These are phyloP conservation scores for Candidula unifasciata DNA, from an alignment of 2,888 invertebrate species.

Conservation along the genomic window DNA sequence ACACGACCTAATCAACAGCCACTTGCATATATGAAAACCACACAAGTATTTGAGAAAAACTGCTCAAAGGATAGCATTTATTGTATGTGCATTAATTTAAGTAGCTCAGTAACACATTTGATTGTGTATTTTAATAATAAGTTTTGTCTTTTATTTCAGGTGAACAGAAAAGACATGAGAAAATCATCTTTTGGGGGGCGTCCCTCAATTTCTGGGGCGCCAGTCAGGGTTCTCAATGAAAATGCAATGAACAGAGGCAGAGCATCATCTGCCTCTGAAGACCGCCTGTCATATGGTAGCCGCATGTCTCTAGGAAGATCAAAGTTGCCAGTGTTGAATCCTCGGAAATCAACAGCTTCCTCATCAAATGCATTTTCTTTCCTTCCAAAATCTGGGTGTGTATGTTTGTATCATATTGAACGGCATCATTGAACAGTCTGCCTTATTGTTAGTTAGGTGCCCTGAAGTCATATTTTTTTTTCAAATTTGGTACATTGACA, in stretches of 20 bases:
- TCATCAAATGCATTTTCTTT: slow-evolving; percentile 24
- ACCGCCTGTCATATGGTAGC: slow-evolving; percentile 52
- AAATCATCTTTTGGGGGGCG: slow-evolving; percentile 52
- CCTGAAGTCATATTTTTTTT: too few species aligned
- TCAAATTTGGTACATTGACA: too few species aligned
- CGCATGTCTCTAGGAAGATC: slow-evolving; percentile 43
- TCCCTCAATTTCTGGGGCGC: slow-evolving; percentile 52
- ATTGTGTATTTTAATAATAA: too few species aligned
- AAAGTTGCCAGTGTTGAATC: slow-evolving; percentile 50
- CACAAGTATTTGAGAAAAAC: too few species aligned
- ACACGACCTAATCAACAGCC: too few species aligned
- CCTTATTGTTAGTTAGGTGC: too few species aligned
- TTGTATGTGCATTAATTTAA: too few species aligned
- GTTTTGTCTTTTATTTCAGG: too few species aligned
- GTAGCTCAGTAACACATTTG: too few species aligned
- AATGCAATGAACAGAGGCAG: slow-evolving; percentile 46
- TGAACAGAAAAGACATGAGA: slow-evolving; percentile 44
- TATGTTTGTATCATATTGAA: not conserved
- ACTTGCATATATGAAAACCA: too few species aligned
- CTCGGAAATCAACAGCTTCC: slow-evolving; percentile 9
- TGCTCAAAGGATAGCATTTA: too few species aligned
- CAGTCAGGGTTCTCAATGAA: slow-evolving; percentile 61
- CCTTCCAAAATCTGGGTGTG: slow-evolving; percentile 43
- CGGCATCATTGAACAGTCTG: too few species aligned
- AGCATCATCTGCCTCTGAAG: slow-evolving; percentile 46